Evolutionary conservation across 1,140 invertebrate species (phyloP), one percentile per base, ranked within the genome.

Genomic region (Eumeta japonica): DNA sequence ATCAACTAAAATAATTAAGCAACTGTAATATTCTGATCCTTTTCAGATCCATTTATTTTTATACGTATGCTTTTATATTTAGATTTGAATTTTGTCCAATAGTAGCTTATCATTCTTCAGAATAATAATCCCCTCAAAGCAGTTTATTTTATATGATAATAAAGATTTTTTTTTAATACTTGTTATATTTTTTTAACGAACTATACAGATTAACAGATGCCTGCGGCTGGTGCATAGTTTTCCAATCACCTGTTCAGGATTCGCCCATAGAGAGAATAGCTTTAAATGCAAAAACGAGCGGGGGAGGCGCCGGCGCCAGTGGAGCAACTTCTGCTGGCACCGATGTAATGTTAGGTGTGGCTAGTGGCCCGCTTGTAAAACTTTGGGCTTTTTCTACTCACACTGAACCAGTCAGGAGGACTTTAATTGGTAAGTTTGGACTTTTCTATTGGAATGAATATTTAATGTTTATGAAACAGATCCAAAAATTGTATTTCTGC

Each of bases 161-260:
- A n/a, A n/a, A n/a, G n/a, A n/a, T n/a, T n/a, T n/a, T n/a, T n/a
- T n/a, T n/a, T n/a, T n/a, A n/a, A 30, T 11, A 30, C 13, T 14
- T 11, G 12, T 11, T 14, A 30, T 30, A 14, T 30, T 58, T 78
- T 28, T 53, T n/a, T n/a, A n/a, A n/a, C n/a, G n/a, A n/a, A n/a
- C n/a, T n/a, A n/a, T n/a, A n/a, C n/a, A 90, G 92, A 62, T 82
- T 97, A 46, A 97, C 95, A 74, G 95, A 98, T 62, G 93, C 92
- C 0, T 90, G 87, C 50, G 94, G 94, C 7, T 98, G 95, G 94
- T 92, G 96, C 54, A 83, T 91, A 48, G 87, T 92, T 3, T 98
- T 97, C 71, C 94, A 90, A 18, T 95, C 92, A 54, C 90, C 93
- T 1, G 85, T 92, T 47, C 90, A 96, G 55, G 92, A 96, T 46